phyloP scores from a whole-genome alignment of 2,888 invertebrate species.

The Teleogryllus oceanicus region DNA sequence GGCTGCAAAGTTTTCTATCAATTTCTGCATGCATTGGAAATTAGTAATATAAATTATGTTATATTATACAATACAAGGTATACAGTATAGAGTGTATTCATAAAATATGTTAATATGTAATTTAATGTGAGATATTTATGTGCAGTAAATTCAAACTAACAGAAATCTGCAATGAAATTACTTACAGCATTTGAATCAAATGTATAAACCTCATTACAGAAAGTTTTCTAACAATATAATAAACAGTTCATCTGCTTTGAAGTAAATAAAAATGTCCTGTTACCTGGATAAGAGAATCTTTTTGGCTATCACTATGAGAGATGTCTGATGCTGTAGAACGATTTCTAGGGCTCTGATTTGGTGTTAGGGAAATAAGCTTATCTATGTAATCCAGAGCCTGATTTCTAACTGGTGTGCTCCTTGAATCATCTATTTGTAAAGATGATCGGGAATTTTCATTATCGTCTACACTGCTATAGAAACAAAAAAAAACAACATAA shows the following conservation, averaged over 20 bases:
- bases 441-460: not conserved
- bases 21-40: too few relatives aligned
- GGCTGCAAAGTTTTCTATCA: too few relatives aligned
- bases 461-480: not conserved
- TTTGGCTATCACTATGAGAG: not conserved
- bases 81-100: too few relatives aligned
- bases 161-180: too few relatives aligned
- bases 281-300: not conserved
- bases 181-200: too few relatives aligned
- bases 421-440: constrained; percentile 5
- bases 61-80: too few relatives aligned
- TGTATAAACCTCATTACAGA: too few relatives aligned
- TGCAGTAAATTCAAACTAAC: too few relatives aligned
- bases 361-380: constrained; percentile 35
- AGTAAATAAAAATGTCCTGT: not conserved
- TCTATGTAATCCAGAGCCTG: constrained; percentile 33
- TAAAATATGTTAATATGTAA: too few relatives aligned
- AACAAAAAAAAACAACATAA: not conserved
- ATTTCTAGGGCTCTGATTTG: constrained; percentile 27
- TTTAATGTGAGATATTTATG: too few relatives aligned
- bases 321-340: not conserved
- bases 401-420: constrained; percentile 26
- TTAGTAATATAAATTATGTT: too few relatives aligned
- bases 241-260: not conserved
- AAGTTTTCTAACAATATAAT: not conserved